phyloP scores from a whole-genome alignment of 2,113 vertebrate species.

The Edolisoma coerulescens region DNA sequence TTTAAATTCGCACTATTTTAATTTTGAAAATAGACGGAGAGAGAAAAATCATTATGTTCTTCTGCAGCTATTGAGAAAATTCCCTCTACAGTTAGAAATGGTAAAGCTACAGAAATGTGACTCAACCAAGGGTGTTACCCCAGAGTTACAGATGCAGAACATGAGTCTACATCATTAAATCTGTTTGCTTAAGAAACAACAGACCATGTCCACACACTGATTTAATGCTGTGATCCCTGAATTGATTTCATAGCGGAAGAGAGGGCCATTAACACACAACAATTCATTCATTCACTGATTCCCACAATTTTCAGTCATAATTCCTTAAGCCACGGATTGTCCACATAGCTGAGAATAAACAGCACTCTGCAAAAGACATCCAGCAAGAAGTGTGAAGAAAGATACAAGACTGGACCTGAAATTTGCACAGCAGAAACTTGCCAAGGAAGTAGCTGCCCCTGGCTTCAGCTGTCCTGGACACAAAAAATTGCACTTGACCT shows the following conservation, averaged over 20 bases:
- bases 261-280: not conserved
- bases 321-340: not conserved
- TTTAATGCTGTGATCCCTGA: not conserved
- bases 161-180: not conserved
- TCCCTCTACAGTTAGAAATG: not conserved
- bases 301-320: not conserved
- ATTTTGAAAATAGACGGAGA: not conserved
- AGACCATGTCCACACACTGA: not conserved
- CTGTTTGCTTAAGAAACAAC: not conserved
- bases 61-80: not conserved
- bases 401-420: not conserved
- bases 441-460: not conserved
- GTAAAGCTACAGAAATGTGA: not conserved
- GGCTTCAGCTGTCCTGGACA: rapidly evolving
- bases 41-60: not conserved
- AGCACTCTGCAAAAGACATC: not conserved
- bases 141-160: not conserved
- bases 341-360: not conserved
- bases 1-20: not conserved
- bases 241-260: not conserved
- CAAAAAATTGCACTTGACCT: not conserved
- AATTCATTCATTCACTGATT: not conserved
- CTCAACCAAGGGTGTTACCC: not conserved
- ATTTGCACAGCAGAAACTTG: not conserved
- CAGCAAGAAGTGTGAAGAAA: not conserved